These are phyloP conservation scores for Falcunculus frontatus DNA, from an alignment of 2,113 vertebrate species.

Conservation along the genomic window DNA sequence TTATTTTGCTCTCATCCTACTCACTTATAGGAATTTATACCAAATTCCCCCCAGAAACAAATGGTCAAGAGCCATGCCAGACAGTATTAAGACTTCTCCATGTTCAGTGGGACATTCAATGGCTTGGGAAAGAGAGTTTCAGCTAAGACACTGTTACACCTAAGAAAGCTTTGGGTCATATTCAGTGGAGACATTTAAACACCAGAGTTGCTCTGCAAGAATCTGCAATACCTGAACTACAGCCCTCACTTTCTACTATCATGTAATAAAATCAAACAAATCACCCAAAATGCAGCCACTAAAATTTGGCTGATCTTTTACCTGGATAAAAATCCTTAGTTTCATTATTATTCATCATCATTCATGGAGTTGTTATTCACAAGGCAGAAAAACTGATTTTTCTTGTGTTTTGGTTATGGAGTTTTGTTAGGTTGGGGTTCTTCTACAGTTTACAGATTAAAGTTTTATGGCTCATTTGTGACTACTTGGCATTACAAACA, in stretches of 20 bases:
- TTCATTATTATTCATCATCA: neutral
- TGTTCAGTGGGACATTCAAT: neutral
- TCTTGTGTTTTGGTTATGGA: neutral
- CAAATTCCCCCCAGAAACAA: neutral
- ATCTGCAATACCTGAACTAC: neutral
- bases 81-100: neutral
- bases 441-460: neutral
- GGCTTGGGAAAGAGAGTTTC: neutral
- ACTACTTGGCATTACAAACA: neutral
- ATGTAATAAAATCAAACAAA: neutral
- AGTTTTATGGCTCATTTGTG: neutral
- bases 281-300: neutral
- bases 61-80: neutral
- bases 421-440: neutral
- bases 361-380: neutral
- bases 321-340: neutral
- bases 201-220: neutral
- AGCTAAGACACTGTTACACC: neutral
- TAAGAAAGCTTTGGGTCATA: neutral
- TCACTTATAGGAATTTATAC: neutral
- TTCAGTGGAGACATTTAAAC: neutral
- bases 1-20: neutral
- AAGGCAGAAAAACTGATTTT: neutral
- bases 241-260: neutral
- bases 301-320: neutral